Evolutionary conservation across 2,888 invertebrate species (phyloP).

Genomic region (Matsumyia berberina): DNA sequence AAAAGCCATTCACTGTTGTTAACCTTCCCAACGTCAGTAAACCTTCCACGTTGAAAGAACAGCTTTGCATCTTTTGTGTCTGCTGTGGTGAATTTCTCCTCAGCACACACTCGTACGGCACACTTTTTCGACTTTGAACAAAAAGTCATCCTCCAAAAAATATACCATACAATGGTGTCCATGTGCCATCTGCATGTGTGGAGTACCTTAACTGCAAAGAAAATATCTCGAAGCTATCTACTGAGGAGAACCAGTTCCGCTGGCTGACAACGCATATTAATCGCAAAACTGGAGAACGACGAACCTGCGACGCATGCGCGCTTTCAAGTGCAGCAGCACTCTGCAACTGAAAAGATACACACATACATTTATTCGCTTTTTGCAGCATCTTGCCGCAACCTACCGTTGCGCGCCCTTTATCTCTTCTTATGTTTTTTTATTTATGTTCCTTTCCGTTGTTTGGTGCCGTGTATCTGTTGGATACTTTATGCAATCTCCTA

Average conservation of each 20-base stretch:
- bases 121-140: conserved; percentile 50
- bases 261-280: conserved; percentile 55
- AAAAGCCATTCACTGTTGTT: conserved; percentile 37
- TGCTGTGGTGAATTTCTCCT: conserved; percentile 34
- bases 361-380: conserved; percentile 1
- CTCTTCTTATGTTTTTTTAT: conserved; percentile 39
- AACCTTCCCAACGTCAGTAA: conserved; percentile 60
- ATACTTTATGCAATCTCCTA: conserved; percentile 50
- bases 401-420: background rate
- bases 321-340: conserved; percentile 62
- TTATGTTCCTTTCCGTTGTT: conserved; percentile 34
- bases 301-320: conserved; percentile 43
- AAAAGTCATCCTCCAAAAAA: conserved; percentile 27
- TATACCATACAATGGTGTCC: no score
- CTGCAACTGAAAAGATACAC: conserved; percentile 15
- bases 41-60: conserved; percentile 28
- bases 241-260: conserved; percentile 52
- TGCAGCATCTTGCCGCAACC: no score
- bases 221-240: conserved; percentile 25
- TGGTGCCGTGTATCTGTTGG: background rate
- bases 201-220: conserved; percentile 19
- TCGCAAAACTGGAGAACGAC: conserved; percentile 16
- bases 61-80: conserved; percentile 15
- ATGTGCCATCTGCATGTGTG: conserved; percentile 38
- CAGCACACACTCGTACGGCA: conserved; percentile 40